These are phyloP conservation scores for Bos indicus DNA, from an alignment of 2,113 vertebrate genomes.

Conservation along the genomic window DNA sequence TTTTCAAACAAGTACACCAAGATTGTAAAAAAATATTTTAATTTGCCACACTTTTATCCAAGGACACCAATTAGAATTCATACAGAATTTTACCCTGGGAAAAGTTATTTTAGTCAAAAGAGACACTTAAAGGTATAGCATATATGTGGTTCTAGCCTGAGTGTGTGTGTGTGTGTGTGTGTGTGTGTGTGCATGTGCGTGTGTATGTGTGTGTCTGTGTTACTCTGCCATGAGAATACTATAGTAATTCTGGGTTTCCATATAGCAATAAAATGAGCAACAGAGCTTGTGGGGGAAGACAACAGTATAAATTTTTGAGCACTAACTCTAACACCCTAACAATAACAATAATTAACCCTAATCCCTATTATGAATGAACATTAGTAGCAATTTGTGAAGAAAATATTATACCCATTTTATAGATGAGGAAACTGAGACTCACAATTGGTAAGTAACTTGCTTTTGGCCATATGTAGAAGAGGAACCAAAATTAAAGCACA, in stretches of 20 bases:
- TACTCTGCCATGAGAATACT: background rate
- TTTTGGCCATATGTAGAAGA: background rate
- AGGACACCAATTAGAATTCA: background rate
- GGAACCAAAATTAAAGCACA: background rate
- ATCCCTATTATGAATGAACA: background rate
- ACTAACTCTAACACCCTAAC: background rate
- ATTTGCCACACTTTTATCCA: background rate
- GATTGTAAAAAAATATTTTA: background rate
- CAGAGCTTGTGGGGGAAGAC: background rate
- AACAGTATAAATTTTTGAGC: background rate
- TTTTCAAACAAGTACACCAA: background rate
- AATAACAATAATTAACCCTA: constrained; percentile 38
- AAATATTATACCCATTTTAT: background rate
- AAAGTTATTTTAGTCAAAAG: background rate
- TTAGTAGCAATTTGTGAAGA: background rate
- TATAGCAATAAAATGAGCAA: background rate
- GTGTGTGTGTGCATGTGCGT: background rate
- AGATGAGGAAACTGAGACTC: background rate
- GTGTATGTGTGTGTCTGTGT: background rate
- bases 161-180: background rate
- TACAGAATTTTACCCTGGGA: background rate
- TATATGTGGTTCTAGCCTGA: background rate
- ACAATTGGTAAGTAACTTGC: background rate
- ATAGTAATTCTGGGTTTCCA: background rate
- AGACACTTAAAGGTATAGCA: background rate